Evolutionary conservation across 2,113 vertebrate genomes (phyloP).

Genomic region (Perca fluviatilis): DNA sequence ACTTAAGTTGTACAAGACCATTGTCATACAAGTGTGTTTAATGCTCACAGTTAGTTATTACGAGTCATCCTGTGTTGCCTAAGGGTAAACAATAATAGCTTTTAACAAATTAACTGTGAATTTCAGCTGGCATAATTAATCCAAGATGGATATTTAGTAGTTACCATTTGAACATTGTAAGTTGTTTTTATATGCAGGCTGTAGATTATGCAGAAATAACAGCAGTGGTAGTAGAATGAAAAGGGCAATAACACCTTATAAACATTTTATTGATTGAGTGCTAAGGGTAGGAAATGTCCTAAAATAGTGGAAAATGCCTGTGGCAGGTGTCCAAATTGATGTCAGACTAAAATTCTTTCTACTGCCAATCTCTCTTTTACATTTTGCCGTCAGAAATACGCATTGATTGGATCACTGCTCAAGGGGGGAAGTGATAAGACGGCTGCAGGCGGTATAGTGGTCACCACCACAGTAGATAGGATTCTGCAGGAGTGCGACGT

Average conservation of each 20-base stretch:
- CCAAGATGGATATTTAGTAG: neutral
- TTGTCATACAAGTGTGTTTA: too few species aligned
- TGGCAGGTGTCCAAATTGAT: neutral
- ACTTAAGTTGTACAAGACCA: too few species aligned
- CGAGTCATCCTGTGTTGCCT: too few species aligned
- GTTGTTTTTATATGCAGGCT: neutral
- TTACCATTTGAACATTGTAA: neutral
- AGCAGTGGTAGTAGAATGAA: neutral
- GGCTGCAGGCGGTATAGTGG: too few species aligned
- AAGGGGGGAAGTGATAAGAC: too few species aligned
- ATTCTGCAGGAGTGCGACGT: too few species aligned
- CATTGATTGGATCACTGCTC: too few species aligned
- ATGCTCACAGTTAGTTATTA: too few species aligned
- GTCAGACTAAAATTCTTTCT: neutral
- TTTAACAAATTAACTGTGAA: neutral
- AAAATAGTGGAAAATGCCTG: neutral
- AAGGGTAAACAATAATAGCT: neutral
- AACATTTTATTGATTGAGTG: neutral
- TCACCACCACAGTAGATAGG: too few species aligned
- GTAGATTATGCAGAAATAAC: slow-evolving; percentile 1
- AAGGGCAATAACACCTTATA: neutral
- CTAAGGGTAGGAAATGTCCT: neutral
- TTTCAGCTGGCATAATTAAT: neutral
- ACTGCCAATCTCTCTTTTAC: too few species aligned
- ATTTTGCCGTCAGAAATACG: too few species aligned